Conservation (phyloP, 2,888 invertebrate genomes). For the Drosophila niveifrons region DNA sequence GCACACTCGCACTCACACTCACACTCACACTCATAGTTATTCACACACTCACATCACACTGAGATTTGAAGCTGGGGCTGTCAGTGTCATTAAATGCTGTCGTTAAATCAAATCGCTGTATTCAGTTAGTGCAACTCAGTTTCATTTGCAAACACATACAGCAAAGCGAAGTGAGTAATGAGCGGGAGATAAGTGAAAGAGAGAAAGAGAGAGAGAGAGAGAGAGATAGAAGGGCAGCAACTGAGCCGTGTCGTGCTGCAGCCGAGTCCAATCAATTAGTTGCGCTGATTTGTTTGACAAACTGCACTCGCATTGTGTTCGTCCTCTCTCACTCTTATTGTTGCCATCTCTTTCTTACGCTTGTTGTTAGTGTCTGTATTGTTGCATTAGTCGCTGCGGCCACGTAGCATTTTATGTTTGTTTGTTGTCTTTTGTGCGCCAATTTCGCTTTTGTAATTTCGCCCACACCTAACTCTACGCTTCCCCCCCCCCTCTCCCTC, state of each 20-base stretch:
- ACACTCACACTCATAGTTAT: neutral
- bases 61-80: neutral
- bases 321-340: conserved; percentile 3
- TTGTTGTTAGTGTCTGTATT: conserved; percentile 33
- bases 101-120: conserved; percentile 49
- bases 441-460: conserved; percentile 56
- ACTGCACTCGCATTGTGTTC: conserved; percentile 46
- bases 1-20: neutral
- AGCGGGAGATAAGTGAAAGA: neutral
- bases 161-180: neutral
- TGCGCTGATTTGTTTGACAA: conserved; percentile 72
- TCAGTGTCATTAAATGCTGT: conserved; percentile 46
- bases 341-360: neutral
- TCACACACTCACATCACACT: neutral
- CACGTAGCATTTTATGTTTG: conserved; percentile 52
- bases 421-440: conserved; percentile 59
- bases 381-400: conserved; percentile 52
- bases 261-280: conserved; percentile 63
- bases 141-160: conserved; percentile 27
- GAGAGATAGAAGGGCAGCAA: neutral
- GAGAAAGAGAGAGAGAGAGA: neutral
- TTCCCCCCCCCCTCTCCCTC: neutral
- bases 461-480: conserved; percentile 12
- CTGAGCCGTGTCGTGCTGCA: conserved; percentile 6
- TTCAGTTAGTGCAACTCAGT: conserved; percentile 35